Evolutionary conservation across 2,113 vertebrate species (phyloP), one percentile per base, ranked within the genome.

Genomic region (Embiotoca jacksoni): DNA sequence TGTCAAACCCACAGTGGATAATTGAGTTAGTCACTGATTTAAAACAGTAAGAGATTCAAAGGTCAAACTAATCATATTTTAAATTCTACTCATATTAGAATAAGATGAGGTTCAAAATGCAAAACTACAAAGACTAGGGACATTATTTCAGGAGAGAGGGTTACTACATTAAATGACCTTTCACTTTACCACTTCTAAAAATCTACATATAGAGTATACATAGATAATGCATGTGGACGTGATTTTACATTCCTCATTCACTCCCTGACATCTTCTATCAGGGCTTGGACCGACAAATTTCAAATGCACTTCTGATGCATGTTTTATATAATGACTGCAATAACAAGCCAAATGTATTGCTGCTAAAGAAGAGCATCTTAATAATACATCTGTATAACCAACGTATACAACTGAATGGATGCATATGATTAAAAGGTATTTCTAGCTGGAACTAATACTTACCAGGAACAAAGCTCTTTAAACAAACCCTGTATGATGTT

Each of bases 21-120:
- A 72, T 23, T 73, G 46, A 68, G 16, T 59, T 47, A 75, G 46
- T 59, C 53, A 59, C 31, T 54, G 2, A 53, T 59, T 32, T 37
- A 50, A 66, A 7, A 76, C 41, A 68, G n/a, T 15, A 14, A 68
- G 23, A 15, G 10, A 78, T 59, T 62, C 31, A 70, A 78, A 83
- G 53, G 57, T 83, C 57, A 68, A 61, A 53, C 39, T 58, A 30
- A 54, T 58, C 15, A 69, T 8, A 54, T 58, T 79, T 47, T 69
- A 39, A 73, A 47, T 57, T 68, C 7, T 57, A 31, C 7, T 30
- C 2, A 11, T 68, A 68, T 55, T 50, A 23, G 81, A 3, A 53
- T 55, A 33, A 47, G 16, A 71, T 33, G 30, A n/a, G 53, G 68
- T 52, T 76, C 1, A 71, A 73, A 56, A 44, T 64, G 30, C 33